phyloP scores from a whole-genome alignment of 2,113 vertebrate species.

The Condylura cristata region DNA sequence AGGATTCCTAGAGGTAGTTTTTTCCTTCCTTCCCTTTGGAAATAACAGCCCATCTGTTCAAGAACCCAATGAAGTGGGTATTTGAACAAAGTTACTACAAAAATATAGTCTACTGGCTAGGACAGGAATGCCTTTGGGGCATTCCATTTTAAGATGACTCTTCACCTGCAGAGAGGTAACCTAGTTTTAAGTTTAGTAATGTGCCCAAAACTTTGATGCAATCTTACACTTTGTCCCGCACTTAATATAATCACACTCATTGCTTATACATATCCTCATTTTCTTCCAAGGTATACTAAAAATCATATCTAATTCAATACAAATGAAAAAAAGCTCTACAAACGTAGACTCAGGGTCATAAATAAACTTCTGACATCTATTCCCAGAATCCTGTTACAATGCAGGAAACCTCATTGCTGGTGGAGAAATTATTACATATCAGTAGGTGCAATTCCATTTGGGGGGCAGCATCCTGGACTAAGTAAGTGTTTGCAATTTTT shows the following conservation, averaged over 20 bases:
- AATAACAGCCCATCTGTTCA: not conserved
- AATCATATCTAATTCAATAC: not conserved
- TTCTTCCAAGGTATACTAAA: not conserved
- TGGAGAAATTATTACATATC: conserved; percentile 6
- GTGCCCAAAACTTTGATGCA: not conserved
- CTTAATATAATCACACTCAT: not conserved
- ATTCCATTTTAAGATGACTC: not conserved
- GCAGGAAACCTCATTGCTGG: not conserved
- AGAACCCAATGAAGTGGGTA: not conserved
- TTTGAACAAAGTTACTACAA: not conserved
- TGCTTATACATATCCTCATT: not conserved
- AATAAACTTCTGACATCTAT: not conserved
- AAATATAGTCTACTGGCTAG: not conserved
- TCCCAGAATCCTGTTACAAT: not conserved
- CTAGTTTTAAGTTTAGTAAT: not conserved
- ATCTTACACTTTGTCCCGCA: not conserved
- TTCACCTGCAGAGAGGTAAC: not conserved
- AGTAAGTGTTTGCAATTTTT: conserved; percentile 30
- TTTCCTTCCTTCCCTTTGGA: not conserved
- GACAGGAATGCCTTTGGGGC: not conserved
- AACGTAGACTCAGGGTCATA: not conserved
- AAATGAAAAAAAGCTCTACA: not conserved
- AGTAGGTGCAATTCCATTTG: conserved; percentile 15
- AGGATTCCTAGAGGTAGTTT: not conserved
- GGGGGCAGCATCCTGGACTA: not conserved